Evolutionary conservation across 2,113 vertebrate genomes (phyloP), one percentile per base, ranked within the genome.

Genomic region (Emydura subglobosa): DNA sequence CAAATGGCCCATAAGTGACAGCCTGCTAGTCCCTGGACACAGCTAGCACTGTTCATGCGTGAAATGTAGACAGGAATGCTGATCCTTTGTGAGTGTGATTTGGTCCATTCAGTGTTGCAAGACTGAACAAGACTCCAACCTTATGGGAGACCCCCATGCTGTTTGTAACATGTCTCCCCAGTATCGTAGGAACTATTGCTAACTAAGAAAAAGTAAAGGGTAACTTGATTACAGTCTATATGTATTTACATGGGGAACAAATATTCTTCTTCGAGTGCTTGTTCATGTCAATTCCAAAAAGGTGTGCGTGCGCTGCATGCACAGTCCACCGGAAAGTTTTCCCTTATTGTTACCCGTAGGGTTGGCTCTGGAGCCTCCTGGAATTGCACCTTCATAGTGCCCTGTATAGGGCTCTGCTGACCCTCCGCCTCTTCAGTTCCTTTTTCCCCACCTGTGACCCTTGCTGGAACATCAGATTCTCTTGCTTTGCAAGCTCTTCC

Each of bases 21-120:
- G 49, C 16, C 5, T 51, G 49, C 16, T 34, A n/a, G 79, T 80
- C 2, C n/a, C 47, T 2, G 53, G 4, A 29, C 7, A 9, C 59
- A 59, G 74, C 0, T 2, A 7, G 50, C 24, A 3, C 1, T 13
- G 54, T 55, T 31, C 1, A 0, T 17, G 11, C 68, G 50, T 2
- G 9, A 54, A 22, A 34, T 3, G 44, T 82, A 39, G 13, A 25
- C 39, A 2, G 5, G 31, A 24, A 2, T 0, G 2, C 0, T 25
- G 50, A 59, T 25, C 3, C 59, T 81, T 29, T 0, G 16, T 81
- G 85, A 51, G 2, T 14, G 25, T 47, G 39, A 3, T 29, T 78
- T 47, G 74, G 74, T 78, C 74, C 12, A 16, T 44, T 27, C 19
- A 27, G 44, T 78, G 42, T 24, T 47, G 44, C 74, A 47, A 16